Conservation (phyloP, 2,888 invertebrate genomes). For the Octodonta nipae region DNA sequence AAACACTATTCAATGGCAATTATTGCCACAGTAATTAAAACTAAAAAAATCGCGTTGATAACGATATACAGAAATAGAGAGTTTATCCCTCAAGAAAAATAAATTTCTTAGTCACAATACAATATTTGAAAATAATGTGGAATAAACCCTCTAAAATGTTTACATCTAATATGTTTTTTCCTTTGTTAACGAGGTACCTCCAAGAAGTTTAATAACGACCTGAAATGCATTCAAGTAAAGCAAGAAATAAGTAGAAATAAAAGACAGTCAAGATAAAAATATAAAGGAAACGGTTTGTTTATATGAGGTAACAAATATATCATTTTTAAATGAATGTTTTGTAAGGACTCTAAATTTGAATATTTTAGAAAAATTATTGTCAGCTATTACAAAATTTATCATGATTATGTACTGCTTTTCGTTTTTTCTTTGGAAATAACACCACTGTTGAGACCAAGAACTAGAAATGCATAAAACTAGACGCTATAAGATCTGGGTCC, state of each 20-base stretch:
- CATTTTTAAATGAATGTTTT: neutral
- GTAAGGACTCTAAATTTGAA: neutral
- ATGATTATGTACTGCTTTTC: no score
- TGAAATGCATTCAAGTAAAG: conserved; percentile 29
- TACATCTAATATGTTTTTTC: conserved; percentile 15
- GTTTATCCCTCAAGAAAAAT: neutral
- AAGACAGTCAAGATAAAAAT: conserved; percentile 5
- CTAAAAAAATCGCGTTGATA: neutral
- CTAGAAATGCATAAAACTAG: no score
- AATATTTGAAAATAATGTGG: conserved; percentile 2
- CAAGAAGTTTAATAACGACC: conserved; percentile 28
- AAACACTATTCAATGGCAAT: conserved; percentile 1
- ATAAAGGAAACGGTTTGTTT: no score
- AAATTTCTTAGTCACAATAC: neutral
- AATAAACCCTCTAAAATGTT: conserved; percentile 13
- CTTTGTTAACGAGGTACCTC: conserved; percentile 18
- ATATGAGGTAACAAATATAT: no score
- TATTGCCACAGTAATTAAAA: neutral
- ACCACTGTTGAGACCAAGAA: neutral
- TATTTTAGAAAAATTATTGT: neutral
- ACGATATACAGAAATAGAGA: neutral
- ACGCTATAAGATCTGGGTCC: no score
- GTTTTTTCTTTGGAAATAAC: no score
- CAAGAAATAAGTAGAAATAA: conserved; percentile 22
- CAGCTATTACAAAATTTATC: neutral